Conservation (phyloP, 2,797 vertebrate genomes). For the Tiaroga cobitis region DNA sequence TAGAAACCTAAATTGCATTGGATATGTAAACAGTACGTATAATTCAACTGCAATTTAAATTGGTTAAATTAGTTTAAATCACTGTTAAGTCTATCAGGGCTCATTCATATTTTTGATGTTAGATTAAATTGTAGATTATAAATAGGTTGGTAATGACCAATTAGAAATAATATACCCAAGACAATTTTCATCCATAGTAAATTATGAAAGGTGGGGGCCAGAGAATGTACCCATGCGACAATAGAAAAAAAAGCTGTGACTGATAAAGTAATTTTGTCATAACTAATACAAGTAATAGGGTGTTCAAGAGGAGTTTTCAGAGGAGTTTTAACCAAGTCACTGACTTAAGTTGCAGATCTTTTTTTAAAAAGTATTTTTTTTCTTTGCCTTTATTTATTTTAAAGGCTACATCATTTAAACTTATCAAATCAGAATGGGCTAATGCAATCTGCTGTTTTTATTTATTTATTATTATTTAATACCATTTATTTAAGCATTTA, state of each 20-base stretch:
- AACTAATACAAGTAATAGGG: conserved; percentile 39
- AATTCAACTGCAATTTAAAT: not conserved
- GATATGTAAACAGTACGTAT: conserved; percentile 2
- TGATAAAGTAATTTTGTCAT: conserved; percentile 42
- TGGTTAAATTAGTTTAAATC: not conserved
- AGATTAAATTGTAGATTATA: conserved; percentile 10
- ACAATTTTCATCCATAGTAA: conserved; percentile 17
- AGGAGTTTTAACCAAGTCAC: no score
- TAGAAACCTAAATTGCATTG: not conserved
- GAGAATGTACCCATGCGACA: conserved; percentile 14
- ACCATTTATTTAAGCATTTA: not conserved
- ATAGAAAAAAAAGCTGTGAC: conserved; percentile 23
- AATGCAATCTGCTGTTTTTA: not conserved
- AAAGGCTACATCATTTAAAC: not conserved
- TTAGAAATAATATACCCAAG: not conserved
- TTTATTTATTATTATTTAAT: not conserved
- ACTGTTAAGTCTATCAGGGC: not conserved
- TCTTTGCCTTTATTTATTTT: not conserved
- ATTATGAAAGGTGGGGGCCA: conserved; percentile 17
- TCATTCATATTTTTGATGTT: not conserved
- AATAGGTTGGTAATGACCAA: not conserved
- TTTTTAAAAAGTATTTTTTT: not conserved
- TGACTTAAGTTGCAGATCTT: not conserved
- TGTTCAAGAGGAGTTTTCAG: conserved; percentile 23
- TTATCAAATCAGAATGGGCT: not conserved